Base-by-base conservation (phyloP, 2,888 invertebrate genomes). In the Creontiades dilutus region DNA sequence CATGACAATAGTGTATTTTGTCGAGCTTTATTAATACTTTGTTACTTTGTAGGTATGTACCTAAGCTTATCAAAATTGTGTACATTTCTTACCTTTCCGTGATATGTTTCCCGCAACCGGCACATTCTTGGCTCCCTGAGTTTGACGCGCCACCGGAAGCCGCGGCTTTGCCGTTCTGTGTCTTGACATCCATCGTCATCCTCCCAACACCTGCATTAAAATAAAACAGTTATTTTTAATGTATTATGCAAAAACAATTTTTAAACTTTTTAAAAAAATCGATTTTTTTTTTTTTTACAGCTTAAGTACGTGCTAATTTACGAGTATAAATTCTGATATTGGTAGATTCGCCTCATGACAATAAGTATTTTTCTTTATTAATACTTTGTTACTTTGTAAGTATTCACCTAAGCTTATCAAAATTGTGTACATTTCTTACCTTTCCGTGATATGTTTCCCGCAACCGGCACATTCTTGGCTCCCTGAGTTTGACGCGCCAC, bases 51-150 rank as follows among this genome's bases (percentile, higher is more conserved):
- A 52, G 16, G 3, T 52, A 5, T 52, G 52, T 11, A 52, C 52
- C 52, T 52, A 7, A 4, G 37, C 7, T 37, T 7, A 37, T 7
- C 37, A 7, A 4, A 4, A 37, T 37, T 52, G 1, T 52, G 2
- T 14, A 52, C 4, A 14, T 52, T 14, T 27, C 92, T 92, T 92
- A 94, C 94, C 94, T 95, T 93, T 98, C 99, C 57, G 97, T 97
- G 93, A 99, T 99, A 93, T 96, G 96, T 94, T 98, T 98, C 93
- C 97, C 97, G 94, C 99, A 99, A 52, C 98, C 98, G 86, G 98
- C 98, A 93, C 98, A 99, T 92, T 98, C 96, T 94, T 97, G 90
- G 28, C 47, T 90, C 12, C 75, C 80, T 11, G 90, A 27, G 91
- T 94, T 94, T 92, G 93, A 85, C 16, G 90, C 88, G 14, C 88